Percentiles rank a stretch among this genome's conserved stretches.
These are phyloP conservation scores for Dendrocopos noguchii DNA, from an alignment of 2,113 vertebrate species.

Conservation along the genomic window DNA sequence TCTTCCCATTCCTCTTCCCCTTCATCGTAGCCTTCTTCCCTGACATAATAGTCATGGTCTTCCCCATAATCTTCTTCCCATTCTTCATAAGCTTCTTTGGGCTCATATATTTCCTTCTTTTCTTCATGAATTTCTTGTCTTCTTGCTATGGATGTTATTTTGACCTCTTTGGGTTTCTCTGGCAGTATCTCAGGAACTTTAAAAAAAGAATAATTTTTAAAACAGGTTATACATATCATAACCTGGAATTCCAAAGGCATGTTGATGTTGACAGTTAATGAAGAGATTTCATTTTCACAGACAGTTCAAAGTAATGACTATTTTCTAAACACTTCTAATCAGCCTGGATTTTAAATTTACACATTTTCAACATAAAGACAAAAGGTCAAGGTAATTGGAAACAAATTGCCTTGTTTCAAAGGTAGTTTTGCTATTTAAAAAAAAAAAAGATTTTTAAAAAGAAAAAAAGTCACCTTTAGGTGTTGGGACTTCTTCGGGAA, in stretches of 20 bases:
- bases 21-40: conserved; percentile 75
- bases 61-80: conserved; percentile 81
- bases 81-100: conserved; percentile 73
- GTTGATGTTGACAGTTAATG: background rate
- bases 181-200: conserved; percentile 75
- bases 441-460: background rate
- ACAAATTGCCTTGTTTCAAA: background rate
- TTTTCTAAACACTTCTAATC: background rate
- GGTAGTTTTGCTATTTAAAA: background rate
- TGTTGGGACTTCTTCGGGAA: conserved; percentile 68
- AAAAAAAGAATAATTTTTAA: background rate
- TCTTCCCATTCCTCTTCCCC: conserved; percentile 71
- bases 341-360: background rate
- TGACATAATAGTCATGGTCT: conserved; percentile 77
- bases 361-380: background rate
- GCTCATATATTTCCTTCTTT: conserved; percentile 47
- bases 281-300: background rate
- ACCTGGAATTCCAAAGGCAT: background rate
- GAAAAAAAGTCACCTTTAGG: conserved; percentile 70
- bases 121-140: conserved; percentile 77
- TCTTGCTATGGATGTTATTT: conserved; percentile 73
- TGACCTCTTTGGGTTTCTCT: conserved; percentile 80
- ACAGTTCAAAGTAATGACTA: background rate
- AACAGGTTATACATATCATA: background rate
- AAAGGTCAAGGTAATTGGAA: background rate